Evolutionary conservation across 2,888 invertebrate genomes (phyloP), one percentile per base, ranked within the genome.

Genomic region (Corbicula japonica): DNA sequence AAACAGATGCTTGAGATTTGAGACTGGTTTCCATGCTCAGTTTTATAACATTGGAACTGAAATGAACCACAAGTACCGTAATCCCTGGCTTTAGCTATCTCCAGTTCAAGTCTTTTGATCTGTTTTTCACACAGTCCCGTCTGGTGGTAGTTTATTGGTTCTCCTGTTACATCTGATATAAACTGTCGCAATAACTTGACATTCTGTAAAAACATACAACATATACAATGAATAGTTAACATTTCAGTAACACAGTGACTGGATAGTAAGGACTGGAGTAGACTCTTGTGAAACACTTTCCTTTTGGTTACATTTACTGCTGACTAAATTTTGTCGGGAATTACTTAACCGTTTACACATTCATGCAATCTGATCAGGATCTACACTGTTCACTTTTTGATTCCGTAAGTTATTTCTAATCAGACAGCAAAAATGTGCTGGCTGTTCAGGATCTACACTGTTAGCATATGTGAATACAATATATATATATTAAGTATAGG

Each of bases 131-230:
- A 99, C 8, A 99, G 58, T 97, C 95, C 91, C 44, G 91, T 94
- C 88, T 88, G 92, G 83, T 81, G 86, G 30, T 88, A 85, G 5
- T 87, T 84, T 1, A 94, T 80, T 12, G 96, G 95, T 92, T 96
- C 95, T 26, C 98, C 98, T 81, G 96, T 97, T 89, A 96, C 95
- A 38, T 96, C 95, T 2, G 97, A 97, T 87, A 98, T 96, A 93
- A 99, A 98, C 92, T 98, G 98, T 85, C 97, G 95, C 56, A 99
- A 92, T 52, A 99, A 94, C 71, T 96, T 87, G n/a, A 86, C 52
- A 84, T 93, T 92, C 92, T 93, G 88, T 28, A 88, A 86, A 46
- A 4, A 62, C 35, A n/a, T 56, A 61, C 4, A 34, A n/a, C n/a
- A n/a, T 35, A 23, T 6, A 61, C 34, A 34, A 62, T 50, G 28